Percentiles rank a stretch among this genome's conserved stretches.
phyloP scores from a whole-genome alignment of 2,797 vertebrate genomes.

The Saxicola maurus region DNA sequence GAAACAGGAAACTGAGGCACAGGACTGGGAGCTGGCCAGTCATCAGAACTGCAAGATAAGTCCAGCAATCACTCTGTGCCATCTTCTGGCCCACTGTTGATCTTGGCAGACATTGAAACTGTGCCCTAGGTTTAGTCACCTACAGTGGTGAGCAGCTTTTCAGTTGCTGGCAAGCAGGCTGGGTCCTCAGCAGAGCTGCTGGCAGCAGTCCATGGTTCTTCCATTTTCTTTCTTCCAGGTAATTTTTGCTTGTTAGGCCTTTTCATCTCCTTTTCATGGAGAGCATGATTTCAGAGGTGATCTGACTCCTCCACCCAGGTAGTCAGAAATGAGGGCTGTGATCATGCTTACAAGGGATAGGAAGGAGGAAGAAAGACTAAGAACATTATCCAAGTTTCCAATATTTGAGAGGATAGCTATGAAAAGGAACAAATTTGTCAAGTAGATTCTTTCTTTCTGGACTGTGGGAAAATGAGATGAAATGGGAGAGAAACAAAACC shows the following conservation, averaged over 20 bases:
- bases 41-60: neutral
- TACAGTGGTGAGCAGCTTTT: slow-evolving; percentile 4
- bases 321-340: neutral
- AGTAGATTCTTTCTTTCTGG: neutral
- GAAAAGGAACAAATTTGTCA: neutral
- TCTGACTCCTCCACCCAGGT: neutral
- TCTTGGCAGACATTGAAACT: neutral
- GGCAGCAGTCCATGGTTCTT: neutral
- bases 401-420: neutral
- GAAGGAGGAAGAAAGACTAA: neutral
- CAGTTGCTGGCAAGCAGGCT: neutral
- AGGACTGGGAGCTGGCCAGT: neutral
- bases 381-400: neutral
- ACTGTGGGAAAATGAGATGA: neutral
- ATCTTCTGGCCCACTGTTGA: neutral
- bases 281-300: neutral
- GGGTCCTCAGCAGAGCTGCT: slow-evolving; percentile 1
- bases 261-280: neutral
- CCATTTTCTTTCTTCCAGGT: slow-evolving; percentile 26
- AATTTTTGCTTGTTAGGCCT: neutral
- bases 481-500: neutral
- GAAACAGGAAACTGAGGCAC: neutral
- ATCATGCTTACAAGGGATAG: neutral
- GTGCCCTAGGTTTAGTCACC: neutral
- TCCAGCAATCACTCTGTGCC: neutral